Evolutionary conservation across 2,888 invertebrate species (phyloP), one percentile per base, ranked within the genome.

Genomic region (Axea sp.): DNA sequence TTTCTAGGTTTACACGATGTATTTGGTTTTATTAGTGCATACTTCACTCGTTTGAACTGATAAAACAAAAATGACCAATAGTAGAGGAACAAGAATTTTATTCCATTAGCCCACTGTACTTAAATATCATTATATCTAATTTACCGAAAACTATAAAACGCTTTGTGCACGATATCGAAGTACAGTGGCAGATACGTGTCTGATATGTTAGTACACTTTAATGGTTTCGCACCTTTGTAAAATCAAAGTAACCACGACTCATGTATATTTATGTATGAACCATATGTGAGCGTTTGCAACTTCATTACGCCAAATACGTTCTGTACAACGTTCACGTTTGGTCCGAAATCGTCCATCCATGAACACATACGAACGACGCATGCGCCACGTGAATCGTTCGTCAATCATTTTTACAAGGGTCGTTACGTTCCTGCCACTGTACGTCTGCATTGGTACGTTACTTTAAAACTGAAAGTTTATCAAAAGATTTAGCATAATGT

Each of bases 141-240:
- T 67, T 67, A 67, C 47, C 2, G 49, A 55, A 39, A 67, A 67
- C 57, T 67, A 59, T 68, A 68, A 68, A 68, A 68, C 68, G 68
- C 68, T 68, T 68, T 68, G 30, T 59, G 68, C 68, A 68, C 68
- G 68, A 55, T 26, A 68, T 51, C 68, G 68, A 51, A 22, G 39
- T 43, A 68, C 59, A 59, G 68, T 28, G 68, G 14, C 19, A 59
- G 15, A 11, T 19, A 14, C 43, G 28, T n/a, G n/a, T n/a, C n/a
- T n/a, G n/a, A n/a, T n/a, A n/a, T n/a, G n/a, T n/a, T n/a, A n/a
- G n/a, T n/a, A n/a, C n/a, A n/a, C n/a, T n/a, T n/a, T n/a, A n/a
- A n/a, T n/a, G n/a, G n/a, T n/a, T n/a, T n/a, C n/a, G n/a, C n/a
- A n/a, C n/a, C n/a, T n/a, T n/a, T n/a, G n/a, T n/a, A n/a, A n/a